A percentile compares a stretch with the other conserved stretches of the same genome.
Evolutionary conservation across 2,113 vertebrate species (phyloP).

Genomic region (Mesoclemmys tuberculata): DNA sequence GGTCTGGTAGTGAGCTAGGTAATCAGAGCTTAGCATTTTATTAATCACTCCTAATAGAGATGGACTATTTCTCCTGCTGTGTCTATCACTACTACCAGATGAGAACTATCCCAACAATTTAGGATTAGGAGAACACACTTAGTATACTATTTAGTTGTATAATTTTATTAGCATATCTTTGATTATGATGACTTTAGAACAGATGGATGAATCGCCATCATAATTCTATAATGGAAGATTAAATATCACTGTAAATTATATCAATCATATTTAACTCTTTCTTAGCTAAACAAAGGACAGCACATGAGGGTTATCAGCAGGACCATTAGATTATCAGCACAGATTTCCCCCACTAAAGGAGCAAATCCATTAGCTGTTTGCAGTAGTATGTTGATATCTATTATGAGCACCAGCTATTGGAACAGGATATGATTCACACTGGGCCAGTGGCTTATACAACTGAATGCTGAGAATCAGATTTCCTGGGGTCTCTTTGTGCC

Average conservation of each 20-base stretch:
- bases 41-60: slow-evolving; percentile 71
- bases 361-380: slow-evolving; percentile 65
- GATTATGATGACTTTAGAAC: slow-evolving; percentile 76
- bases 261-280: slow-evolving; percentile 83
- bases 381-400: slow-evolving; percentile 30
- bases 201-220: slow-evolving; percentile 84
- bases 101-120: slow-evolving; percentile 67
- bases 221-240: slow-evolving; percentile 82
- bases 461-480: slow-evolving; percentile 67
- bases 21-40: slow-evolving; percentile 72
- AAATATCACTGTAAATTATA: slow-evolving; percentile 83
- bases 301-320: slow-evolving; percentile 74
- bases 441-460: slow-evolving; percentile 56
- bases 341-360: slow-evolving; percentile 58
- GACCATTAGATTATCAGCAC: slow-evolving; percentile 61
- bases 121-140: slow-evolving; percentile 63
- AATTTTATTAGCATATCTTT: slow-evolving; percentile 73
- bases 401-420: neutral
- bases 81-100: slow-evolving; percentile 61
- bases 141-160: slow-evolving; percentile 70
- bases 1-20: slow-evolving; percentile 47
- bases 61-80: slow-evolving; percentile 70
- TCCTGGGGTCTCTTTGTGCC: slow-evolving; percentile 50
- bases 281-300: slow-evolving; percentile 75
- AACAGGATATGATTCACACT: slow-evolving; percentile 15